These are phyloP conservation scores for Acanthurus lineatus DNA, from an alignment of 2,797 vertebrate species.

Conservation along the genomic window DNA sequence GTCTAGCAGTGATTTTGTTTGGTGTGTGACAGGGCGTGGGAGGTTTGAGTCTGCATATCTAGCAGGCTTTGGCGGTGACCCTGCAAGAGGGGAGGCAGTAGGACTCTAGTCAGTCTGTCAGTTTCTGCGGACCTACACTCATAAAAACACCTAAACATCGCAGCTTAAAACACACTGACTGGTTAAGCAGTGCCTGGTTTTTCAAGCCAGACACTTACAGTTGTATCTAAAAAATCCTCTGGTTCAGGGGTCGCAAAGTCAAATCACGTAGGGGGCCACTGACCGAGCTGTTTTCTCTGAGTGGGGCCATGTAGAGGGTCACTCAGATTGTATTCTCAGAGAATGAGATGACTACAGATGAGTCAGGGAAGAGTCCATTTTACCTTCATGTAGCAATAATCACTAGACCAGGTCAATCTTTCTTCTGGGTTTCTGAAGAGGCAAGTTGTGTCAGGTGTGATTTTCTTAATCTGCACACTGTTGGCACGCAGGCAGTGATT, in stretches of 20 bases:
- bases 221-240: constrained; percentile 12
- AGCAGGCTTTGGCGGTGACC: constrained; percentile 68
- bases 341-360: not conserved
- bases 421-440: not conserved
- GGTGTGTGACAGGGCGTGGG: constrained; percentile 41
- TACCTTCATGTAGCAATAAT: not conserved
- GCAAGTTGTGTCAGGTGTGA: not conserved
- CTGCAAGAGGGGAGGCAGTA: constrained; percentile 28
- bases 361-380: not conserved
- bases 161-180: not conserved
- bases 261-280: not conserved
- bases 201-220: no score
- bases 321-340: no score
- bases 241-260: constrained; percentile 31
- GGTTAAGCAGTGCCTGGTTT: not conserved
- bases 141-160: not conserved
- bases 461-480: not conserved
- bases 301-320: no score
- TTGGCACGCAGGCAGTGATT: no score
- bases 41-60: constrained; percentile 59
- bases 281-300: no score
- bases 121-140: constrained; percentile 19
- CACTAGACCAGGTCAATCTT: not conserved
- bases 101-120: constrained; percentile 9
- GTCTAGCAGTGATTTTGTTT: constrained; percentile 78